Evolutionary conservation across 2,113 vertebrate species (phyloP).

Genomic region (Lepidothrix coronata): DNA sequence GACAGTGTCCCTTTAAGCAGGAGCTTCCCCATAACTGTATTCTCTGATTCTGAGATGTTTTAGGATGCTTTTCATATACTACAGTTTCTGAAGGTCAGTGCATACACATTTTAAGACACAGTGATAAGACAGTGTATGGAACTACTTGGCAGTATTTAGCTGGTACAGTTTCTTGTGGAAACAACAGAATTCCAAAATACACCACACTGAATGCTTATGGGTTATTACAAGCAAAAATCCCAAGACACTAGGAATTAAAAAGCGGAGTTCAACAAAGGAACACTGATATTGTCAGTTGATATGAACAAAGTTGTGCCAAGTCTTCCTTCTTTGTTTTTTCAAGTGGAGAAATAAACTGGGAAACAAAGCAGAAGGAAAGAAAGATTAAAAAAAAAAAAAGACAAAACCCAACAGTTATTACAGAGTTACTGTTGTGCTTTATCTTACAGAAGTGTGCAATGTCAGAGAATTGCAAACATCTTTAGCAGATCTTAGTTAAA

Average conservation of each 20-base stretch:
- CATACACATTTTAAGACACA: slow-evolving; percentile 51
- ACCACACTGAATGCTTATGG: slow-evolving; percentile 60
- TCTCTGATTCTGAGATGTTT: slow-evolving; percentile 15
- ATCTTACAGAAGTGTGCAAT: neutral
- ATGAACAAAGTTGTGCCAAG: slow-evolving; percentile 60
- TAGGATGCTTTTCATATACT: slow-evolving; percentile 40
- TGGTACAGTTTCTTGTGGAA: slow-evolving; percentile 68
- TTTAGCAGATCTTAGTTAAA: neutral
- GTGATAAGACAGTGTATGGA: slow-evolving; percentile 62
- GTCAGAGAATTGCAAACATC: neutral
- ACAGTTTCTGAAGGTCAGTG: slow-evolving; percentile 61
- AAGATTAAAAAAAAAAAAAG: neutral
- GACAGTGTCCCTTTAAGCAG: neutral
- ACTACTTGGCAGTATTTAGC: slow-evolving; percentile 73
- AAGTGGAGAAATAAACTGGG: slow-evolving; percentile 75
- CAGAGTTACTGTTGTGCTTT: neutral
- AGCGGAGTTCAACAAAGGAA: slow-evolving; percentile 68
- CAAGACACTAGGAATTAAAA: slow-evolving; percentile 58
- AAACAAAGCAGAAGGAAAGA: slow-evolving; percentile 24
- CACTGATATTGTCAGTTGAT: slow-evolving; percentile 51
- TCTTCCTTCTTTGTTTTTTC: slow-evolving; percentile 52
- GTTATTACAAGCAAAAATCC: slow-evolving; percentile 69
- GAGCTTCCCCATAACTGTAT: neutral
- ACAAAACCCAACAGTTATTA: neutral
- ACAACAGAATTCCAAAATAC: slow-evolving; percentile 66